Evolutionary conservation across 2,797 vertebrate species (phyloP).

Genomic region (Takifugu ocellatus): DNA sequence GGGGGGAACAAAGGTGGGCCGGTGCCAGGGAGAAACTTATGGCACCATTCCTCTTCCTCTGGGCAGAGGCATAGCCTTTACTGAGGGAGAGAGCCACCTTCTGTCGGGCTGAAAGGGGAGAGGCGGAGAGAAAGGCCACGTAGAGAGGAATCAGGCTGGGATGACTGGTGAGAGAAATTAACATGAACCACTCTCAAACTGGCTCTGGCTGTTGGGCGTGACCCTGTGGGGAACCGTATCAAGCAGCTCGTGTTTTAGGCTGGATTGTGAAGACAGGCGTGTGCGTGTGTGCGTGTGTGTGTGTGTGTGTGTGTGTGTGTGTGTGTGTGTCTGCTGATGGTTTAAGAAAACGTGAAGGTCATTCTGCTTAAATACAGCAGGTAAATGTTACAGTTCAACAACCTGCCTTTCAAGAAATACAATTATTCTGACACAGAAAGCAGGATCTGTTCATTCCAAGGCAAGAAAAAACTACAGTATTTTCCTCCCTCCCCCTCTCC

Average conservation of each 20-base stretch:
- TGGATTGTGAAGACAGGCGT: too few relatives aligned
- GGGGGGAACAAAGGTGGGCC: constrained; percentile 80
- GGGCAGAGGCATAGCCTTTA: constrained; percentile 78
- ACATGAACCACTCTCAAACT: constrained; percentile 16
- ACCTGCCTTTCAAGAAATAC: constrained; percentile 39
- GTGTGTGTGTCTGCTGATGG: constrained; percentile 40
- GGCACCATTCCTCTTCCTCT: constrained; percentile 78
- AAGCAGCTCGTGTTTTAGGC: too few relatives aligned
- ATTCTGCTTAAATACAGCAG: constrained; percentile 23
- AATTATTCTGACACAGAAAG: constrained; percentile 39
- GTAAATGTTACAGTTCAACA: constrained; percentile 20
- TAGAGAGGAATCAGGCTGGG: constrained; percentile 9
- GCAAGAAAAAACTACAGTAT: constrained; percentile 41
- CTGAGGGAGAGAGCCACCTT: constrained; percentile 73
- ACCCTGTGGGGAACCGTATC: too few relatives aligned
- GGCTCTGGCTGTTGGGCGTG: too few relatives aligned
- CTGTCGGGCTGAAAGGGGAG: constrained; percentile 46
- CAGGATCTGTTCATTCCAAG: constrained; percentile 37
- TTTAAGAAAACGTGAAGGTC: constrained; percentile 48
- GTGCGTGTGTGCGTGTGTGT: too few relatives aligned
- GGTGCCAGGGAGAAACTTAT: constrained; percentile 82
- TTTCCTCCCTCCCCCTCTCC: constrained; percentile 6
- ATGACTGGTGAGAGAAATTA: constrained; percentile 8
- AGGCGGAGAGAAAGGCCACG: neutral
- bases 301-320: too few relatives aligned